Conservation (phyloP, 2,113 vertebrate species). For the Periophthalmodon schlosseri region DNA sequence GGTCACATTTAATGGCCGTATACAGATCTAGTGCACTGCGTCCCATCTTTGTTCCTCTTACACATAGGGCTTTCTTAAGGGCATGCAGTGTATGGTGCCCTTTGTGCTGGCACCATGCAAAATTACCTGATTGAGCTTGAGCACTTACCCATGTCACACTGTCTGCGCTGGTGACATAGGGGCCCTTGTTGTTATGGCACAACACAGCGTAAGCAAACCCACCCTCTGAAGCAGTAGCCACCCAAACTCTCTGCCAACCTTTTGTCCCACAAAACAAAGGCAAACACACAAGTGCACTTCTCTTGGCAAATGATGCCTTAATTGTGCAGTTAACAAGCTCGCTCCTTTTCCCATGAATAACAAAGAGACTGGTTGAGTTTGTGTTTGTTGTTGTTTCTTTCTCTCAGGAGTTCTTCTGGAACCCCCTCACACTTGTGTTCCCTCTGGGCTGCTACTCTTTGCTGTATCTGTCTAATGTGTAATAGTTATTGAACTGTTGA, state of each 20-base stretch:
- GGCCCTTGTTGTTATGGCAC: conserved; percentile 71
- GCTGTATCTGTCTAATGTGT: conserved; percentile 31
- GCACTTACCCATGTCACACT: conserved; percentile 69
- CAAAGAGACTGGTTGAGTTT: conserved; percentile 65
- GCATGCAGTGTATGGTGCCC: conserved; percentile 51
- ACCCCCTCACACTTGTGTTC: conserved; percentile 60
- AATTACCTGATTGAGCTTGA: conserved; percentile 71
- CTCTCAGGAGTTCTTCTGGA: conserved; percentile 33
- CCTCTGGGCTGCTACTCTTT: conserved; percentile 25
- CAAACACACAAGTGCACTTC: conserved; percentile 51
- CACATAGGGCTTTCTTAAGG: conserved; percentile 32
- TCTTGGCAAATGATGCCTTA: conserved; percentile 78
- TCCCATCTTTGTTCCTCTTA: conserved; percentile 45
- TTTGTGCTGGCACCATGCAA: conserved; percentile 73
- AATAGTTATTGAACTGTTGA: not conserved
- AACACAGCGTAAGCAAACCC: conserved; percentile 58
- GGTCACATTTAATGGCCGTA: conserved; percentile 54
- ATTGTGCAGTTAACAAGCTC: conserved; percentile 78
- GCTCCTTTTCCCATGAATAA: conserved; percentile 72
- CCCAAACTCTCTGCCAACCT: conserved; percentile 60
- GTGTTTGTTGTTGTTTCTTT: conserved; percentile 45
- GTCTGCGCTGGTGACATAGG: conserved; percentile 73
- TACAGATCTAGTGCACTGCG: conserved; percentile 44
- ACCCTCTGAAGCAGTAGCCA: conserved; percentile 41
- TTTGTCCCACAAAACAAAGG: conserved; percentile 77